Evolutionary conservation across 2,888 invertebrate genomes (phyloP), one percentile per base, ranked within the genome.

Genomic region (Molanna angustata): DNA sequence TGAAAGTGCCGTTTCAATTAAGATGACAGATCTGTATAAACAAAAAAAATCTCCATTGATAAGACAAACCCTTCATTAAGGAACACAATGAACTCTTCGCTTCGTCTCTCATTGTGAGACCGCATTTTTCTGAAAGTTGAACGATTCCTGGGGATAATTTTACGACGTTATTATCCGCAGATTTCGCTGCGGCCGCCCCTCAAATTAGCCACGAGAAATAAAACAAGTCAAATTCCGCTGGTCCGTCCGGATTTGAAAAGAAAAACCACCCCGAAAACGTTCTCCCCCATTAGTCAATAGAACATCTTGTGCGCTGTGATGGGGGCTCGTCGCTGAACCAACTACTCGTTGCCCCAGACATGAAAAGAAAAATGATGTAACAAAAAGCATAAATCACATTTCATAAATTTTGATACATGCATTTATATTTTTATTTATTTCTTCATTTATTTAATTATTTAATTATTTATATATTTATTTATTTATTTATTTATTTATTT

Each of bases 81-180:
- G 44, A 44, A 21, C 4, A 35, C 32, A 46, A 46, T 46, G 9
- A n/a, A 13, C 13, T 27, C 21, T 17, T 16, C 22, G 20, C 21
- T 35, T 17, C 21, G 13, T 21, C 43, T 27, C 17, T 50, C 27
- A 50, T 50, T 50, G 20, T 33, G 14, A 17, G 50, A 31, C 17
- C 39, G 39, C 35, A 39, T 47, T 47, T 47, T 47, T 47, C 6
- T 21, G 27, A 39, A 17, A 44, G 17, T 44, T 37, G 51, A 44
- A 37, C 35, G 46, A 33, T 11, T 27, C 19, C 9, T 17, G 45
- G 51, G 44, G 42, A 39, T 22, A 52, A 42, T 53, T 49, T 53
- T 53, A 57, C 44, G 49, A 50, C 41, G 53, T 57, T 57, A 53
- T 57, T 57, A 57, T 57, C 56, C 46, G 20, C 56, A 53, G 56